These are phyloP conservation scores for Isaurus tuberculatus DNA, from an alignment of 92 coral and sea anemone genomes.

Conservation along the genomic window DNA sequence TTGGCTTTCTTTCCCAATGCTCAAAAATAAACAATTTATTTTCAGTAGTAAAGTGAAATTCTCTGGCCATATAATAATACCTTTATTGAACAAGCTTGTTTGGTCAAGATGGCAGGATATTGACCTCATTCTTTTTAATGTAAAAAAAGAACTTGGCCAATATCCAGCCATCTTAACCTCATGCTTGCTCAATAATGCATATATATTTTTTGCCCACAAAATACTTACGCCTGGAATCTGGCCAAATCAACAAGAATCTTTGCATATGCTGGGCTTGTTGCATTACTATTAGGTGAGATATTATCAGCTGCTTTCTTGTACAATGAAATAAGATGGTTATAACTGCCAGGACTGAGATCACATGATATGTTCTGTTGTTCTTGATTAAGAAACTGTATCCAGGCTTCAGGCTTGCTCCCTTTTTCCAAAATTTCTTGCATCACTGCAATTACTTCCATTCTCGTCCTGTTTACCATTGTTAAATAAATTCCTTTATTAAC, in stretches of 20 bases:
- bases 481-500: no score
- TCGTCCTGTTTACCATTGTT: no score
- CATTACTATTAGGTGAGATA: slow-evolving; percentile 83
- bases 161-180: no score
- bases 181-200: no score
- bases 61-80: no score
- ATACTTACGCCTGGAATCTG: slow-evolving; percentile 87
- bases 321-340: slow-evolving; percentile 59
- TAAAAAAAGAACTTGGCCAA: no score
- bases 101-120: no score
- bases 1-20: no score
- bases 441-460: slow-evolving; percentile 45
- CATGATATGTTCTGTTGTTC: slow-evolving; percentile 25
- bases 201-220: not conserved
- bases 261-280: slow-evolving; percentile 80
- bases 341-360: slow-evolving; percentile 37
- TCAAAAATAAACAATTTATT: no score
- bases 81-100: no score
- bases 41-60: no score
- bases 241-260: slow-evolving; percentile 91
- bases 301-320: slow-evolving; percentile 77
- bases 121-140: no score
- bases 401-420: slow-evolving; percentile 89
- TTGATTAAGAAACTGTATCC: slow-evolving; percentile 77
- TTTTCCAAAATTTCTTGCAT: slow-evolving; percentile 60